Percentiles rank a stretch among this genome's conserved stretches.
These are phyloP conservation scores for Sinonovacula constricta DNA, from an alignment of 1,140 invertebrate species.

Conservation along the genomic window DNA sequence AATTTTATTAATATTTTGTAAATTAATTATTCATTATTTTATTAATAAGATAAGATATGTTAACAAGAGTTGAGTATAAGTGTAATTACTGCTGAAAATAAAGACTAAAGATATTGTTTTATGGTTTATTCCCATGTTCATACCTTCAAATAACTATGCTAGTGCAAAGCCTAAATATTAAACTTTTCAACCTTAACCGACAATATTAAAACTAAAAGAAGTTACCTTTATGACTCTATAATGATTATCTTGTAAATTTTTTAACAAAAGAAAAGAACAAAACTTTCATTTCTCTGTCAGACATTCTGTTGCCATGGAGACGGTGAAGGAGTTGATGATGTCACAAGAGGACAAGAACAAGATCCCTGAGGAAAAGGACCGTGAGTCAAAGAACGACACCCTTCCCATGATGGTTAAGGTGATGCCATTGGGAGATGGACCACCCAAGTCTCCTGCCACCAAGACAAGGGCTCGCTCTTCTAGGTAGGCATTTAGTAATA, in stretches of 20 bases:
- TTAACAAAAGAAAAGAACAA: background rate
- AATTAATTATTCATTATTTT: too few relatives aligned
- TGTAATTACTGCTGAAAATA: too few relatives aligned
- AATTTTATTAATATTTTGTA: too few relatives aligned
- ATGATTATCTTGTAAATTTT: background rate
- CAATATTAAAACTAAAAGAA: too few relatives aligned
- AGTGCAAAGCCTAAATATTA: too few relatives aligned
- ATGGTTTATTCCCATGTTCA: too few relatives aligned
- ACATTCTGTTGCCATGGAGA: constrained; percentile 21
- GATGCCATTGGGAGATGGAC: constrained; percentile 5
- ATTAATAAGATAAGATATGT: too few relatives aligned
- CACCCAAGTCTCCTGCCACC: constrained; percentile 18
- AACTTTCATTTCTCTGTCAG: background rate
- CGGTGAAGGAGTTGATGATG: constrained; percentile 42
- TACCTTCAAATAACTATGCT: too few relatives aligned
- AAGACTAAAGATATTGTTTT: too few relatives aligned
- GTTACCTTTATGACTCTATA: too few relatives aligned
- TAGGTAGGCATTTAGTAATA: constrained; percentile 18
- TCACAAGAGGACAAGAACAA: constrained; percentile 52
- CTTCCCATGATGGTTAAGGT: constrained; percentile 21
- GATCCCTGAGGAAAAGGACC: constrained; percentile 56
- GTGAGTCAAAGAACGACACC: constrained; percentile 52
- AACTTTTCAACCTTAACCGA: too few relatives aligned
- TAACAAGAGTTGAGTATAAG: too few relatives aligned
- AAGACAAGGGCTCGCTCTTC: constrained; percentile 24